These are phyloP conservation scores for Nowickia ferox DNA, from an alignment of 2,888 invertebrate genomes.

Conservation along the genomic window DNA sequence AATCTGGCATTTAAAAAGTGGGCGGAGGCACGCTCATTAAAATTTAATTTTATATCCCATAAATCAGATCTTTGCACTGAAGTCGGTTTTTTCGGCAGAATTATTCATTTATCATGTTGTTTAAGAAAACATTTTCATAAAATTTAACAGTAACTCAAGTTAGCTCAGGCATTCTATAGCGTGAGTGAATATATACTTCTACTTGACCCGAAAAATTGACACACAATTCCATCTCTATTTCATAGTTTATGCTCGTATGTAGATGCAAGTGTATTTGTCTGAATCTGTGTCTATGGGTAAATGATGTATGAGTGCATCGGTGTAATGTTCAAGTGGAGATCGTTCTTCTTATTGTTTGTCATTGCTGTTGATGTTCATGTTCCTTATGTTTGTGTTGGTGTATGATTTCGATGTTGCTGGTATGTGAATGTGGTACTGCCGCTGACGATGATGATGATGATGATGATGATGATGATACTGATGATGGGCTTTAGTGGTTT, in stretches of 20 bases:
- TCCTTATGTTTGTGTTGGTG: slow-evolving; percentile 45
- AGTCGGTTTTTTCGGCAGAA: no score
- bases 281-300: slow-evolving; percentile 35
- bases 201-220: neutral
- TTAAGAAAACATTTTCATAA: no score
- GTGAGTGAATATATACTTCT: neutral
- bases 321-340: slow-evolving; percentile 44
- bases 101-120: no score
- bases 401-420: slow-evolving; percentile 59
- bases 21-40: no score
- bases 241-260: neutral
- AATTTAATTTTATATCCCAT: no score
- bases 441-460: slow-evolving; percentile 72
- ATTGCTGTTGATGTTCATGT: slow-evolving; percentile 31
- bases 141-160: no score
- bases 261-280: neutral
- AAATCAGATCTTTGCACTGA: no score
- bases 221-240: neutral
- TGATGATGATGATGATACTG: slow-evolving; percentile 66
- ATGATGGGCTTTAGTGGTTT: slow-evolving; percentile 80
- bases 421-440: slow-evolving; percentile 42
- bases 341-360: slow-evolving; percentile 33
- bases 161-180: neutral
- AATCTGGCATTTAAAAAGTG: no score
- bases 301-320: slow-evolving; percentile 19